Evolutionary conservation across 2,113 vertebrate species (phyloP), one percentile per base, ranked within the genome.

Genomic region (Eubucco bourcierii): DNA sequence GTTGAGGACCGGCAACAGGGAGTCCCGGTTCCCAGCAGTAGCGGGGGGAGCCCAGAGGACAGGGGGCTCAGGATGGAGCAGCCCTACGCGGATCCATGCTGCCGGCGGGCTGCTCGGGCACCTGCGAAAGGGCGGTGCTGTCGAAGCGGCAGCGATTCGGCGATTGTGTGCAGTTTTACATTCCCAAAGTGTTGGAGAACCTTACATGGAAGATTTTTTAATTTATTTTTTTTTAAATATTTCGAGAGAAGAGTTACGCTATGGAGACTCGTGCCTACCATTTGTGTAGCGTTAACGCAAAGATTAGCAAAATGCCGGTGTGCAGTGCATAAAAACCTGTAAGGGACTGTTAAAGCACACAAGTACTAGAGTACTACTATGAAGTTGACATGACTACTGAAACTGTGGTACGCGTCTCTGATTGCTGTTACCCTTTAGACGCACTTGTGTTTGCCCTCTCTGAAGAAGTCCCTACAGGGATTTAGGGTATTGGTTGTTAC

Each of bases 141-240:
- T 5, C 9, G 37, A 13, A 64, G 13, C 21, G 7, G 72, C 18
- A n/a, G 33, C 1, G 2, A 21, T 41, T 53, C 10, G 31, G 27
- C 37, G 0, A 1, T 20, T 21, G 28, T 56, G 28, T 56, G 55
- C 9, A 31, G 27, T 56, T 56, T 56, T 29, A 31, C 28, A 31
- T 56, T 10, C 28, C 15, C 28, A 17, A 58, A 6, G 47, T 27
- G 4, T 31, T 44, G 18, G 12, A 14, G 16, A 2, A 29, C 6
- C 3, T 4, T 64, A 1, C 0, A 16, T 6, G n/a, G 14, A 60
- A 16, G 17, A 12, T 1, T 46, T n/a, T 58, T 10, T 68, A 11
- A 11, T 39, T 39, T 39, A 11, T n/a, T 58, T 10, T 68, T 39
- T 39, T 39, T 39, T 39, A 11, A 39, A 39, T 31, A 2, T 31